Evolutionary conservation across 2,797 vertebrate genomes (phyloP), one percentile per base, ranked within the genome.

Genomic region (Chrysocyon brachyurus): DNA sequence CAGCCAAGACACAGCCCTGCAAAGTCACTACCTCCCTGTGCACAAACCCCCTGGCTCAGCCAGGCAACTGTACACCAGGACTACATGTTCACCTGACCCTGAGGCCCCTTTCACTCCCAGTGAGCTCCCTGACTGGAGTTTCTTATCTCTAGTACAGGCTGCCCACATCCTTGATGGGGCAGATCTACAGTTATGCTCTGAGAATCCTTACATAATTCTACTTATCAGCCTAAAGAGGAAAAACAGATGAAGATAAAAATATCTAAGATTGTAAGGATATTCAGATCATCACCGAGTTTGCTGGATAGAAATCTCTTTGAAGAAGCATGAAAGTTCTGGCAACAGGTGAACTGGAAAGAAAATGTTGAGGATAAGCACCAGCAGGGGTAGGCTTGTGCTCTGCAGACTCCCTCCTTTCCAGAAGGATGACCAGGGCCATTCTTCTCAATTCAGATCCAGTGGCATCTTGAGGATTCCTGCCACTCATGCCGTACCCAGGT

Each of bases 1-100:
- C 82, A 97, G 97, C 10, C 3, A 5, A 63, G 88, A 33, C 97
- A 98, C 96, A 97, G 93, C 78, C 33, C 26, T 86, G 52, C 77
- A 96, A 16, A 72, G 70, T 59, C 54, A 61, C 28, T 1, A 0
- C 5, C 24, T 21, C 2, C 19, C 86, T 49, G 12, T 70, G 49
- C 94, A 91, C 49, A 96, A 97, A 98, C 73, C 61, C 36, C 28
- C 64, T 0, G 1, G 12, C 12, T 8, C 16, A 3, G n/a, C 7
- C 57, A 84, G 97, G n/a, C n/a, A n/a, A n/a, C n/a, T n/a, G n/a
- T n/a, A n/a, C n/a, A n/a, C n/a, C n/a, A n/a, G n/a, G n/a, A n/a
- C n/a, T n/a, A n/a, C n/a, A n/a, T n/a, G n/a, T n/a, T n/a, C n/a
- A n/a, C n/a, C n/a, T n/a, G n/a, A n/a, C n/a, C n/a, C n/a, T n/a